Conservation (phyloP, 2,888 invertebrate genomes). For the Prosapia bicincta region DNA sequence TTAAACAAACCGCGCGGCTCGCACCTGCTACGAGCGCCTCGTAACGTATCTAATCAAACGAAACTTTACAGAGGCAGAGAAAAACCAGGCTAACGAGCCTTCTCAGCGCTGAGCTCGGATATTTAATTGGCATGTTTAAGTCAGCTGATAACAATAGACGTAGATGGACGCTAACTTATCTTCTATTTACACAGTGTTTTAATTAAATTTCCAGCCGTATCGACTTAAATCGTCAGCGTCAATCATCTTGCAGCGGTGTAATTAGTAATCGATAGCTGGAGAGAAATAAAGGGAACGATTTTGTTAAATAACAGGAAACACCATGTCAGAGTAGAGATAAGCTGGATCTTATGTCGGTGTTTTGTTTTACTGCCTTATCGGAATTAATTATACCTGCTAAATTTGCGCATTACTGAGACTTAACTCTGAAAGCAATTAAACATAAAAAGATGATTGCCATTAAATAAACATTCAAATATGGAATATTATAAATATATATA, state of each 20-base stretch:
- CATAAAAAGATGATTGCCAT: no score
- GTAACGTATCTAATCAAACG: no score
- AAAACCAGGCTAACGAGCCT: neutral
- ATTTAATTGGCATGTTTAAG: slow-evolving; percentile 2
- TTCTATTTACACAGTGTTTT: neutral
- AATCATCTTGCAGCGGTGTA: neutral
- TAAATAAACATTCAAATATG: no score
- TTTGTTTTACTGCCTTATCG: neutral
- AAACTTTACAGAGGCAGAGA: neutral
- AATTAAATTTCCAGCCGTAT: neutral
- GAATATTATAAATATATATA: no score
- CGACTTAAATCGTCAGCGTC: neutral
- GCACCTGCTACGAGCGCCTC: no score
- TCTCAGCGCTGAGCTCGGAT: neutral
- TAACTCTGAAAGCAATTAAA: no score
- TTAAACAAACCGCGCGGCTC: no score
- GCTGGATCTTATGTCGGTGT: neutral
- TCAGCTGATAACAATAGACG: neutral
- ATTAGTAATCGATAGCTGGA: neutral
- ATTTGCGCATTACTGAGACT: no score
- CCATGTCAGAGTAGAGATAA: neutral
- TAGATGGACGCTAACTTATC: neutral
- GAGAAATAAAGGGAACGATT: neutral
- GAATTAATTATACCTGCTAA: no score
- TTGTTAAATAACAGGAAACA: neutral